Base-by-base conservation (phyloP, 2,888 invertebrate genomes). In the Tenodera sinensis region DNA sequence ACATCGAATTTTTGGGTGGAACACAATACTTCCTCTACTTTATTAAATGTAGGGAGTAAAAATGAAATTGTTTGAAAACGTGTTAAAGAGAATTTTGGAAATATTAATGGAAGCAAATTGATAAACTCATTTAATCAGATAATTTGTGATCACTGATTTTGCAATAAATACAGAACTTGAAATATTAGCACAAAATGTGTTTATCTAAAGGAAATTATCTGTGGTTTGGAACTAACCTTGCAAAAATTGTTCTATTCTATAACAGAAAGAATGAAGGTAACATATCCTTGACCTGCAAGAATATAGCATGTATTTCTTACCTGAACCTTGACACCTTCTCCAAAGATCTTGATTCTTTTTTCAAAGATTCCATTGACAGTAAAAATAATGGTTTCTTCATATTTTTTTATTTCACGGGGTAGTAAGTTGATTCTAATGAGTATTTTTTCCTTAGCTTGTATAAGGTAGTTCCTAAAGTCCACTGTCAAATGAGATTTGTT, bases 341-440 rank as follows among this genome's bases (percentile, higher is more conserved):
- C 96, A 91, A 91, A 93, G 83, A 96, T 93, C 30, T 92, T 93
- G 28, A 96, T 93, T 91, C 94, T 93, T 91, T 95, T 94, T 91
- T 94, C 94, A 34, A 94, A 92, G 9, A 34, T 28, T 8, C 95
- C 94, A 91, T 95, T 95, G 0, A 95, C 93, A 91, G 93, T 93
- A 92, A 96, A 95, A 85, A 93, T 92, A 28, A 96, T 90, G 84
- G 93, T 93, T 84, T 95, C 94, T 89, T 93, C 93, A 91, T 95
- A 95, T 88, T 93, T 92, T 86, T 93, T 93, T 12, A 94, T 93
- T 91, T 94, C 93, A 89, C 93, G 93, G 0, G 96, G 96, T 90
- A 94, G 94, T 91, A 96, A 96, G 91, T 92, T 93, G 88, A 96
- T 94, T 0, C 93, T 92, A 89, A 96, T 93, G 90, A 93, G 93